Percentiles rank a stretch among this genome's conserved stretches.
These are phyloP conservation scores for Typhlichthys subterraneus DNA, from an alignment of 2,797 vertebrate species.

Conservation along the genomic window DNA sequence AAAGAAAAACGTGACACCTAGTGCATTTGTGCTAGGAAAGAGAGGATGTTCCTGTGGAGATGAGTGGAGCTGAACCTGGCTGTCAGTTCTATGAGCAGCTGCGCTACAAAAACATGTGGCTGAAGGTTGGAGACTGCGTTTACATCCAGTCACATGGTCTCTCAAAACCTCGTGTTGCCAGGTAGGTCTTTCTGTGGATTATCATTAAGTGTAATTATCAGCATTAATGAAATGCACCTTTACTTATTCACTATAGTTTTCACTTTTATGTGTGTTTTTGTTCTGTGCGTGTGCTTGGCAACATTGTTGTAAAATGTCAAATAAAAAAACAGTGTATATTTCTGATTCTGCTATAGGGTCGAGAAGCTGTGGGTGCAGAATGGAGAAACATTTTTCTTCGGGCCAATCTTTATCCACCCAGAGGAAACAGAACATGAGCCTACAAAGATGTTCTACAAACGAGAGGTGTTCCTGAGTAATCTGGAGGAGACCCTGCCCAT, in stretches of 20 bases:
- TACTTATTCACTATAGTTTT: too few species aligned
- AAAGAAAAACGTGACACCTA: too few species aligned
- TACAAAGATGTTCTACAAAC: slow-evolving; percentile 99
- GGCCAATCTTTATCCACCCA: slow-evolving; percentile 96
- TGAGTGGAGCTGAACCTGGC: slow-evolving; percentile 89
- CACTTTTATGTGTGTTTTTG: too few species aligned
- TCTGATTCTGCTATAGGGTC: slow-evolving; percentile 76
- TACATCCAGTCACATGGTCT: slow-evolving; percentile 94
- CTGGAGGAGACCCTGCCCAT: slow-evolving; percentile 93
- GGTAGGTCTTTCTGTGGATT: slow-evolving; percentile 72
- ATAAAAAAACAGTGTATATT: too few species aligned
- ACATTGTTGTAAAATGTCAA: too few species aligned
- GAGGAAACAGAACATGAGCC: slow-evolving; percentile 98
- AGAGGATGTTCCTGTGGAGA: slow-evolving; percentile 92
- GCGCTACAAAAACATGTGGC: slow-evolving; percentile 89
- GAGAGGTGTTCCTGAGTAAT: slow-evolving; percentile 95
- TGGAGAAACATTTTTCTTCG: slow-evolving; percentile 91
- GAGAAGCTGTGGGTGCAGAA: slow-evolving; percentile 97
- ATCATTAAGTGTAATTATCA: too few species aligned
- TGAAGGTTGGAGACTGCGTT: slow-evolving; percentile 95
- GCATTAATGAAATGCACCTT: too few species aligned
- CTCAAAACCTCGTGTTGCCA: slow-evolving; percentile 88
- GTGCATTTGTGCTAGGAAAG: slow-evolving; percentile 78
- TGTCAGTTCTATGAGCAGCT: slow-evolving; percentile 94
- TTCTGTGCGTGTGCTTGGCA: too few species aligned